phyloP scores from a whole-genome alignment of 2,113 vertebrate species.

The Muscicapa adusta region DNA sequence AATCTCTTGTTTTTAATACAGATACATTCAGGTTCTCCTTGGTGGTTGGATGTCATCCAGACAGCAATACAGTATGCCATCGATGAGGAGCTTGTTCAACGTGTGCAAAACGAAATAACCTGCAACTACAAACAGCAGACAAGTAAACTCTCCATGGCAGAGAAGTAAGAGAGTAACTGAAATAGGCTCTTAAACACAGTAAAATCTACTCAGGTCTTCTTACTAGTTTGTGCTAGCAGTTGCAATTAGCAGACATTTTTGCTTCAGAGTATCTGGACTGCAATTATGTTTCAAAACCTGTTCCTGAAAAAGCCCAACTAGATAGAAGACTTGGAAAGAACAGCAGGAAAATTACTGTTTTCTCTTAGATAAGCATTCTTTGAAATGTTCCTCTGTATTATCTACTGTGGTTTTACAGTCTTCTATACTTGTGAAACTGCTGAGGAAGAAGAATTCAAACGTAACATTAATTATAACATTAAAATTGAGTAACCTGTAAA shows the following conservation, averaged over 20 bases:
- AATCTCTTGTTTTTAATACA: slow-evolving; percentile 16
- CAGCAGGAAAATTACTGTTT: not conserved
- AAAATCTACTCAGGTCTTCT: not conserved
- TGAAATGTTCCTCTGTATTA: not conserved
- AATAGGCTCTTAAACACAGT: not conserved
- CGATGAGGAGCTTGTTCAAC: slow-evolving; percentile 89
- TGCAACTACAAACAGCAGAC: slow-evolving; percentile 90
- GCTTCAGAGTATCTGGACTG: not conserved
- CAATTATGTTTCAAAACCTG: not conserved
- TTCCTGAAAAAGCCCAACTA: not conserved
- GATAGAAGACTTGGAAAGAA: not conserved
- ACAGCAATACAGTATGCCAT: slow-evolving; percentile 81
- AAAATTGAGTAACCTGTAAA: not conserved
- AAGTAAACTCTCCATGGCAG: slow-evolving; percentile 90
- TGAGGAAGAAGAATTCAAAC: not conserved
- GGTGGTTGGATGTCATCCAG: slow-evolving; percentile 95
- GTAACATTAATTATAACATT: not conserved
- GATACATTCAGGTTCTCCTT: slow-evolving; percentile 80
- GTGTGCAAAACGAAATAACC: slow-evolving; percentile 91
- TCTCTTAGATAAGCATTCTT: not conserved
- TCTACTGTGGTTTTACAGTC: not conserved
- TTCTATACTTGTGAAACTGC: not conserved
- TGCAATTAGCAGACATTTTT: not conserved
- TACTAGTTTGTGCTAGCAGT: not conserved
- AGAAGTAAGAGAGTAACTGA: slow-evolving; percentile 83